Base-by-base conservation (phyloP, 2,113 vertebrate genomes). In the Heterocephalus glaber region DNA sequence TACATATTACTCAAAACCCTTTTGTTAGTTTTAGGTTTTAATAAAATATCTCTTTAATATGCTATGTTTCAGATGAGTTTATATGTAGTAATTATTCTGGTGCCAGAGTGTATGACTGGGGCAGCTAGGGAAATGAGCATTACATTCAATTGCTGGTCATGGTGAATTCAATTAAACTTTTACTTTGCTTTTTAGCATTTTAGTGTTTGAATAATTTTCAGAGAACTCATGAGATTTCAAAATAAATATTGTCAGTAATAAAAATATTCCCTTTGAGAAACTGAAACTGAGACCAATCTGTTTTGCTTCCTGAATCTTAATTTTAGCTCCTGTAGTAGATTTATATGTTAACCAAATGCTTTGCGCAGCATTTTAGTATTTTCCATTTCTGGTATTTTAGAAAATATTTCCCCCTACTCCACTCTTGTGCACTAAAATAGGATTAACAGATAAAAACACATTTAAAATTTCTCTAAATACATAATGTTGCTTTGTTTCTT, bases 271-370 rank as follows among this genome's bases (percentile, higher is more conserved):
- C 44, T 90, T 70, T 76, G 63, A 88, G 74, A 96, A 96, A 90
- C n/a, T 1, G 3, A 92, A 97, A 85, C 76, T 92, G 26, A 92
- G 83, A 33, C 7, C 47, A 77, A 5, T 44, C 70, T 84, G 41
- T 35, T 92, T 93, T 81, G 35, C 61, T 96, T 95, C 52, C 33
- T 65, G 47, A 87, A 96, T 61, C 30, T 95, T 96, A 94, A 92
- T 84, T 93, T 92, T 89, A 90, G 60, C 35, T 85, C 66, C 66
- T 70, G 0, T 86, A 49, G 41, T 70, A 94, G 26, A 58, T 93
- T 92, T 96, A 93, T 58, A 20, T 80, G 90, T 91, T 94, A 96
- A 93, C 28, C n/a, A 89, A 96, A 92, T 80, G 58, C 9, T 84
- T 90, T 95, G 70, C 90, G 33, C 14, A 86, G 35, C 13, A 77